Conservation (phyloP, 2,113 vertebrate genomes). For the Nibea coibor region DNA sequence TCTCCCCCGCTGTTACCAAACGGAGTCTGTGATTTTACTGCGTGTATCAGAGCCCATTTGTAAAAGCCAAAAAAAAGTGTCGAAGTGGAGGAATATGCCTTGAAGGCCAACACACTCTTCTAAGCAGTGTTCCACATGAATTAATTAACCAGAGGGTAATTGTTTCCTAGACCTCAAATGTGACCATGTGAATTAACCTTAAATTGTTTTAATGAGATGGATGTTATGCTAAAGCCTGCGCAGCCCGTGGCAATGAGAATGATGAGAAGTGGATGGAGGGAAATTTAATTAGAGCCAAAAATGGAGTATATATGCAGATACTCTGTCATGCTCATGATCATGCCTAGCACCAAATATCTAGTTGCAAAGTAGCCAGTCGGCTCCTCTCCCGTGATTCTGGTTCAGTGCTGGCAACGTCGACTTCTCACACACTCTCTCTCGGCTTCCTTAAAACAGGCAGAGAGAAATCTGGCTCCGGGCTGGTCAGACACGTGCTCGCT, state of each 20-base stretch:
- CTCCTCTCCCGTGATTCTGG: no score
- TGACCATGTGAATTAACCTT: constrained; percentile 33
- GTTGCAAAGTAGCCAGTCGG: not conserved
- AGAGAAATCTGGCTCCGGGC: no score
- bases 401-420: no score
- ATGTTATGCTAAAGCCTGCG: constrained; percentile 1
- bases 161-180: constrained; percentile 42
- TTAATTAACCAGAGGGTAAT: constrained; percentile 61
- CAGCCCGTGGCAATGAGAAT: not conserved
- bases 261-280: not conserved
- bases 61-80: no score
- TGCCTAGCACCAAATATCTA: not conserved
- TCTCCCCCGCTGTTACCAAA: not conserved
- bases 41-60: constrained; percentile 4
- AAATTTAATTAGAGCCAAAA: constrained; percentile 9
- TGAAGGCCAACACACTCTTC: not conserved
- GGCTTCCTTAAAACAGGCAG: no score
- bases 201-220: constrained; percentile 60
- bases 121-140: constrained; percentile 17
- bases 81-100: not conserved
- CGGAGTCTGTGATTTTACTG: not conserved
- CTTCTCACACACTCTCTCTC: no score
- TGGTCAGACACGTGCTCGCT: no score
- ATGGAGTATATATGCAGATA: not conserved
- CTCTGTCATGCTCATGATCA: not conserved